phyloP scores from a whole-genome alignment of 1,140 invertebrate genomes.

The Phenacoccus solenopsis region DNA sequence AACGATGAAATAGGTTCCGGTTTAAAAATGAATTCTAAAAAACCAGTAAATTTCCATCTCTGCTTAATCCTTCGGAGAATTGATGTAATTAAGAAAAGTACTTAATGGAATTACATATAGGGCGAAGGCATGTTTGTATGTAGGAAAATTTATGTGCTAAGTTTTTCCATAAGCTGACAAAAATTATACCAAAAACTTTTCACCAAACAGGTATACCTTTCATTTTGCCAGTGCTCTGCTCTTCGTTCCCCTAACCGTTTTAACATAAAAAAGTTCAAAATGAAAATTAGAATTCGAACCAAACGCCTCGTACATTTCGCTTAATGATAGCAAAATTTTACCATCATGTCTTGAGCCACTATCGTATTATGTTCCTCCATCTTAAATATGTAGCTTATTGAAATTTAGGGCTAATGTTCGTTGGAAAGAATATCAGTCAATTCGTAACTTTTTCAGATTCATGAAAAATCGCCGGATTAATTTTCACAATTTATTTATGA shows the following conservation, averaged over 20 bases:
- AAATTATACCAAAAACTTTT: not conserved
- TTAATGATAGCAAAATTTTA: too few species aligned
- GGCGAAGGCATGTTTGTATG: not conserved
- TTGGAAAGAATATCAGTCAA: too few species aligned
- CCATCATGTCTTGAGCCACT: too few species aligned
- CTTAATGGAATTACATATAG: not conserved
- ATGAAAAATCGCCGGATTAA: too few species aligned
- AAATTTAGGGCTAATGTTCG: too few species aligned
- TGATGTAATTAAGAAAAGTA: not conserved
- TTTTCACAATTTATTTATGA: too few species aligned
- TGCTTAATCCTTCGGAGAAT: not conserved
- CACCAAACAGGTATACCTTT: not conserved
- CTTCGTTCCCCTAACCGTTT: not conserved
- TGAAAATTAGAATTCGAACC: not conserved
- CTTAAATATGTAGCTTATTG: too few species aligned
- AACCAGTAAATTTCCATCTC: not conserved
- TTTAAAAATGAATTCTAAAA: not conserved
- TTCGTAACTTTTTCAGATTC: too few species aligned
- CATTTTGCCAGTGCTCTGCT: not conserved
- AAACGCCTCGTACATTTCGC: not conserved
- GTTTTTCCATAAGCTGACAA: constrained; percentile 1
- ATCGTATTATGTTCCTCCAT: too few species aligned
- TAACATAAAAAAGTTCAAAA: not conserved
- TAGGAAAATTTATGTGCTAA: not conserved
- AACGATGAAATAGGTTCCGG: too few species aligned